A percentile compares a stretch with the other conserved stretches of the same genome.
Evolutionary conservation across 2,113 vertebrate species (phyloP).

Genomic region (Anarrhichthys ocellatus): DNA sequence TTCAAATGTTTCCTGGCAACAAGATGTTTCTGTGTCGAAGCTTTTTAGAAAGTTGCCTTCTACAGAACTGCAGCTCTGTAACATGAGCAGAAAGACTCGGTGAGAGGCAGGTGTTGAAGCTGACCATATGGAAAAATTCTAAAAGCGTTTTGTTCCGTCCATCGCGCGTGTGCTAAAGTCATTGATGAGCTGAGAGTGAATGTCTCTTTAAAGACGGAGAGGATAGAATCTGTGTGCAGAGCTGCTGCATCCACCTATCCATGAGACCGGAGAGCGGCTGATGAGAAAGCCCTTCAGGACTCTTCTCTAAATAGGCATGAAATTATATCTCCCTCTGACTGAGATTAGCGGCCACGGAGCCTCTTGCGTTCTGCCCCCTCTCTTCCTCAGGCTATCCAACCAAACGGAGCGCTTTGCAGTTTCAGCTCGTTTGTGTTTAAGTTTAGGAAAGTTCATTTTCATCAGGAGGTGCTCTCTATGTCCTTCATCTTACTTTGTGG

Average conservation of each 20-base stretch:
- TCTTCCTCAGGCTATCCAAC: slow-evolving; percentile 80
- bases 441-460: slow-evolving; percentile 84
- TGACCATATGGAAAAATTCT: slow-evolving; percentile 30
- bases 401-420: slow-evolving; percentile 84
- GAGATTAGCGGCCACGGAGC: slow-evolving; percentile 83
- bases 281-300: slow-evolving; percentile 85
- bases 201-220: slow-evolving; percentile 78
- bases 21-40: slow-evolving; percentile 70
- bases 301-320: slow-evolving; percentile 87
- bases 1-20: slow-evolving; percentile 81
- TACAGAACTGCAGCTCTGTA: slow-evolving; percentile 57
- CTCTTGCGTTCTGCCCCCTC: slow-evolving; percentile 69
- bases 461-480: slow-evolving; percentile 70
- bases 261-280: slow-evolving; percentile 74
- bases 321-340: slow-evolving; percentile 86
- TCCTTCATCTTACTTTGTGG: slow-evolving; percentile 64
- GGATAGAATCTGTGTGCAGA: slow-evolving; percentile 75
- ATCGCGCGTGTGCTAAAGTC: slow-evolving; percentile 31
- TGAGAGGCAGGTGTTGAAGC: slow-evolving; percentile 19
- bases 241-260: slow-evolving; percentile 84
- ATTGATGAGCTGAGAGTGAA: slow-evolving; percentile 59
- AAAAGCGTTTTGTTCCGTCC: slow-evolving; percentile 24
- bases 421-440: slow-evolving; percentile 82
- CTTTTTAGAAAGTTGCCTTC: slow-evolving; percentile 72
- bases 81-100: slow-evolving; percentile 37